Conservation (phyloP, 2,888 invertebrate species). For the Pecten maximus region DNA sequence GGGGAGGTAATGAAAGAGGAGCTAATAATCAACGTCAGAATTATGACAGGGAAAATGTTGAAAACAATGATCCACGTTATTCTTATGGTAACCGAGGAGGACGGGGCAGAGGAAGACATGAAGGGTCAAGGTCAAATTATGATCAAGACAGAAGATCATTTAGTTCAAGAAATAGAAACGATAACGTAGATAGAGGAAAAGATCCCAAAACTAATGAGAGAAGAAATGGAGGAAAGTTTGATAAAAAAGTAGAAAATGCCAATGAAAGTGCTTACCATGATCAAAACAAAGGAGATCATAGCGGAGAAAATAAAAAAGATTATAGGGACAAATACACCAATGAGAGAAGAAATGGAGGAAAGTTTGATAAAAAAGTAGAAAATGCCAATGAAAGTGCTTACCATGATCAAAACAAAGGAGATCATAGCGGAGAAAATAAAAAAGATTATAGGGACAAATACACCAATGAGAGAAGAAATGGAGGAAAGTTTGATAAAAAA, state of each 20-base stretch:
- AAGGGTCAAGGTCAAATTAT: background rate
- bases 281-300: no score
- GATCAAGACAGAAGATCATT: background rate
- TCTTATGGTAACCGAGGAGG: background rate
- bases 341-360: background rate
- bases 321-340: background rate
- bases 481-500: background rate
- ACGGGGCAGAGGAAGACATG: background rate
- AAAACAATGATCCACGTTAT: background rate
- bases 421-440: no score
- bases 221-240: background rate
- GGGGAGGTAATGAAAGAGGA: background rate
- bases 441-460: no score
- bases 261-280: no score
- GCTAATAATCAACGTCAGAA: background rate
- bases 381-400: no score
- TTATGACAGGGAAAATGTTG: background rate
- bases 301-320: no score
- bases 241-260: no score
- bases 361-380: no score
- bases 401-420: no score
- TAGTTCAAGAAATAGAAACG: background rate
- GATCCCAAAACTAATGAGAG: background rate
- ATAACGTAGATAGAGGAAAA: background rate
- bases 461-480: background rate